Percentiles rank a stretch among this genome's conserved stretches.
These are phyloP conservation scores for Schizopygopsis malacanthus DNA, from an alignment of 2,797 vertebrate species.

Conservation along the genomic window DNA sequence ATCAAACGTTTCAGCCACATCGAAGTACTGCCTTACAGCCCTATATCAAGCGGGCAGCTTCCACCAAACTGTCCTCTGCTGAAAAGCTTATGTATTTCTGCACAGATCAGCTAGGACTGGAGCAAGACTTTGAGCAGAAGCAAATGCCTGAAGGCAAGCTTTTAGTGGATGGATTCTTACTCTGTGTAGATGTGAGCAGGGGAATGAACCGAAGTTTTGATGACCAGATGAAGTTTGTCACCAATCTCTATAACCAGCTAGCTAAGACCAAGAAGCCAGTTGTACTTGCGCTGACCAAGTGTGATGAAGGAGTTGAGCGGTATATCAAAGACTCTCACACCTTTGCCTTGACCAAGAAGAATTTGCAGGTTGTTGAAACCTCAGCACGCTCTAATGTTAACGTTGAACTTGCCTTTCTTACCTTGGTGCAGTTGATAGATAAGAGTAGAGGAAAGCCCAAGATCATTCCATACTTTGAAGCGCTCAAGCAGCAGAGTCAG, in stretches of 20 bases:
- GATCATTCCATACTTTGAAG: constrained; percentile 96
- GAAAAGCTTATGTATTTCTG: constrained; percentile 99
- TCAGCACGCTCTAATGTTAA: constrained; percentile 97
- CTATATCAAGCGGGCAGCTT: constrained; percentile 95
- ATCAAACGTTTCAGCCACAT: constrained; percentile 98
- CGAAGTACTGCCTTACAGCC: constrained; percentile 96
- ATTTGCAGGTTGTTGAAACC: constrained; percentile 96
- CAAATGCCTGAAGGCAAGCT: constrained; percentile 99
- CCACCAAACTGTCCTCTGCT: constrained; percentile 93
- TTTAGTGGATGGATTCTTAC: constrained; percentile 90
- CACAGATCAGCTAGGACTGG: constrained; percentile 96
- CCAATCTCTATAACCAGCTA: constrained; percentile 93
- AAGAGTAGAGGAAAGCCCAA: constrained; percentile 92
- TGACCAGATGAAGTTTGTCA: constrained; percentile 96
- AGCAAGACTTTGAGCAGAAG: constrained; percentile 99
- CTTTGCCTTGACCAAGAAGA: constrained; percentile 96
- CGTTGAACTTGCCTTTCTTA: constrained; percentile 94
- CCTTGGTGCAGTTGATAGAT: constrained; percentile 93
- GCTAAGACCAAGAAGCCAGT: constrained; percentile 95
- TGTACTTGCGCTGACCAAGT: constrained; percentile 94
- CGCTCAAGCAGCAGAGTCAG: constrained; percentile 96
- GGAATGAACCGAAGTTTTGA: constrained; percentile 99
- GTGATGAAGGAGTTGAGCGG: constrained; percentile 97
- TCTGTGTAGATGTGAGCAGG: constrained; percentile 93
- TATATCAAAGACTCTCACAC: constrained; percentile 96